Conservation (phyloP, 2,888 invertebrate species). For the Lasioglossum pauxillum region DNA sequence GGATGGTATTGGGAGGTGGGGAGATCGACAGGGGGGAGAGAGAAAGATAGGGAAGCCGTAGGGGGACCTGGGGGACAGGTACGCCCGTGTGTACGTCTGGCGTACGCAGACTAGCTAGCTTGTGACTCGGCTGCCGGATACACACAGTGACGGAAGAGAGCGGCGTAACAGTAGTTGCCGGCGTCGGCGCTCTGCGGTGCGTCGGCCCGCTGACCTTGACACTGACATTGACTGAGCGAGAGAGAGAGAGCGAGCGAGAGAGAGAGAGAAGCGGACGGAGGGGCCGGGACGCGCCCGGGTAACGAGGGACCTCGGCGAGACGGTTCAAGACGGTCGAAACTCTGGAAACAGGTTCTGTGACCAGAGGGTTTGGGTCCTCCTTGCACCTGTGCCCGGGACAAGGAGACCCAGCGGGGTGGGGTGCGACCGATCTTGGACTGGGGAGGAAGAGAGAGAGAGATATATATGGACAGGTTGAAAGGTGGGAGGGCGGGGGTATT, state of each 20-base stretch:
- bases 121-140: constrained; percentile 59
- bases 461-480: constrained; percentile 45
- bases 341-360: constrained; percentile 73
- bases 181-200: constrained; percentile 74
- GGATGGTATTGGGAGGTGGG: neutral
- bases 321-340: constrained; percentile 60
- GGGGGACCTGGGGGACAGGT: constrained; percentile 57
- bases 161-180: constrained; percentile 31
- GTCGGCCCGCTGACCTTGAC: constrained; percentile 84
- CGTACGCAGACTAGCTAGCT: constrained; percentile 55
- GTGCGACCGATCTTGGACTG: constrained; percentile 77
- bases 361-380: constrained; percentile 49
- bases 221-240: constrained; percentile 81
- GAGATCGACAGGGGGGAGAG: neutral
- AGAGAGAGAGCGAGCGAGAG: constrained; percentile 28
- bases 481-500: neutral
- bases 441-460: constrained; percentile 76
- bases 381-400: constrained; percentile 73
- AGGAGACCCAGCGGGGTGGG: constrained; percentile 57
- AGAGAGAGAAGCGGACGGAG: neutral
- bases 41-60: constrained; percentile 49
- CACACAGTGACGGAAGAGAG: constrained; percentile 59
- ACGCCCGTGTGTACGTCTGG: constrained; percentile 45
- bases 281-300: constrained; percentile 30
- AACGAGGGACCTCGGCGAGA: constrained; percentile 65